These are phyloP conservation scores for Tribolium madens DNA, from an alignment of 1,140 invertebrate species.

Conservation along the genomic window DNA sequence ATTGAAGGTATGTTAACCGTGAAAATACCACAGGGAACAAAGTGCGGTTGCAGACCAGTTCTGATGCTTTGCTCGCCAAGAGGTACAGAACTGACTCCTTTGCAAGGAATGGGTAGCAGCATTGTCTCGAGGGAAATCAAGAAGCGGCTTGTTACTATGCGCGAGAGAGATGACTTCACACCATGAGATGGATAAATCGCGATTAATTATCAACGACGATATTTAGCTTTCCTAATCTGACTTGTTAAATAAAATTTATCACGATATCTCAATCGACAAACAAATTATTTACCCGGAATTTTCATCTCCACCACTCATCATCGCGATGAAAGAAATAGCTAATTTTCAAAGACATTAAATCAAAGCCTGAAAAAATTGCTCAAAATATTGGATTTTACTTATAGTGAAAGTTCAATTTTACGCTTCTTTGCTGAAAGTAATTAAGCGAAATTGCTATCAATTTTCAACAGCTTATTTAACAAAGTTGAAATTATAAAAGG, in stretches of 20 bases:
- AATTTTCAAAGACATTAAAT: neutral
- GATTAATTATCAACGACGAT: constrained; percentile 44
- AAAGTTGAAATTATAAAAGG: constrained; percentile 45
- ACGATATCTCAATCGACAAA: neutral
- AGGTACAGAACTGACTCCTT: constrained; percentile 40
- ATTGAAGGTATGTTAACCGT: constrained; percentile 45
- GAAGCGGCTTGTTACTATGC: constrained; percentile 45
- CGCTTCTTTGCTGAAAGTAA: constrained; percentile 43
- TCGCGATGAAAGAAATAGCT: neutral
- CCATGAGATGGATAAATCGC: constrained; percentile 44
- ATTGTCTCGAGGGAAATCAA: constrained; percentile 43
- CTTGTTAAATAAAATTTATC: constrained; percentile 16
- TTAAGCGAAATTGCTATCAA: constrained; percentile 43
- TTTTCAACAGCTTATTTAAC: constrained; percentile 43
- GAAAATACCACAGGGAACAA: constrained; percentile 43
- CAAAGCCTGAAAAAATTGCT: neutral
- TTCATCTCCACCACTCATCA: neutral
- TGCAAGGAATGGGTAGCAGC: constrained; percentile 33
- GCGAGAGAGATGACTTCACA: constrained; percentile 42
- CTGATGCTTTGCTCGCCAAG: constrained; percentile 23
- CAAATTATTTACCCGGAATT: constrained; percentile 18
- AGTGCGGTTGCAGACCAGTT: constrained; percentile 40
- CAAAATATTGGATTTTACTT: constrained; percentile 8
- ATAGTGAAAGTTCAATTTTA: constrained; percentile 17
- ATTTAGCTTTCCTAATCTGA: constrained; percentile 32